Evolutionary conservation across 1,140 invertebrate species (phyloP).

Genomic region (Polypedilum pembai): DNA sequence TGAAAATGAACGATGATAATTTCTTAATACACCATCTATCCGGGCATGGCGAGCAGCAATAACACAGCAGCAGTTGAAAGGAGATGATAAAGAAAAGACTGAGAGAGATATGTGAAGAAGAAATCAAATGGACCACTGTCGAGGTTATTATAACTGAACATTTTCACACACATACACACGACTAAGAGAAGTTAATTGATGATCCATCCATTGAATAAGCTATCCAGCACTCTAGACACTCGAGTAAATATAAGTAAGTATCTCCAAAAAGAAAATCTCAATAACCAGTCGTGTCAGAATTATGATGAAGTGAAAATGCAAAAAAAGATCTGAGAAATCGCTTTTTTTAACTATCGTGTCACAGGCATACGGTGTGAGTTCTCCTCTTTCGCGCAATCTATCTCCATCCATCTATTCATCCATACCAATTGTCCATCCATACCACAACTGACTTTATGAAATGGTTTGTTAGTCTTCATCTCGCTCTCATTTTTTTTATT

Average conservation of each 20-base stretch:
- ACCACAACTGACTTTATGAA: background rate
- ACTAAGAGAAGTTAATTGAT: conserved; percentile 1
- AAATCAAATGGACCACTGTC: background rate
- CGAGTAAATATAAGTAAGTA: conserved; percentile 12
- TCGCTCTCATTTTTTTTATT: background rate
- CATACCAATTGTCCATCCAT: background rate
- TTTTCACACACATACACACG: background rate
- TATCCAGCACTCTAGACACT: background rate
- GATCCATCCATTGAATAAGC: conserved; percentile 11
- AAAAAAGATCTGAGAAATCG: background rate
- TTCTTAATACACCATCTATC: conserved; percentile 9
- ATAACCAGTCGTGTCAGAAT: conserved; percentile 8
- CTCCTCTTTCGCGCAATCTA: background rate
- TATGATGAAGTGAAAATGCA: background rate
- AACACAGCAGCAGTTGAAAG: background rate
- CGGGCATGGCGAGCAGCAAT: background rate
- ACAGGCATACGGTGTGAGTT: background rate
- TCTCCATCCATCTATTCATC: background rate
- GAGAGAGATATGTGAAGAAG: background rate
- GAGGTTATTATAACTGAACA: conserved; percentile 18
- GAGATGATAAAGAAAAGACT: background rate
- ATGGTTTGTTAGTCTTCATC: conserved; percentile 2
- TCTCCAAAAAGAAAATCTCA: background rate
- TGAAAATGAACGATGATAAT: conserved; percentile 18
- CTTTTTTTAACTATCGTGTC: background rate